Conservation (phyloP, 2,888 invertebrate genomes). For the Pyrgus malvae region DNA sequence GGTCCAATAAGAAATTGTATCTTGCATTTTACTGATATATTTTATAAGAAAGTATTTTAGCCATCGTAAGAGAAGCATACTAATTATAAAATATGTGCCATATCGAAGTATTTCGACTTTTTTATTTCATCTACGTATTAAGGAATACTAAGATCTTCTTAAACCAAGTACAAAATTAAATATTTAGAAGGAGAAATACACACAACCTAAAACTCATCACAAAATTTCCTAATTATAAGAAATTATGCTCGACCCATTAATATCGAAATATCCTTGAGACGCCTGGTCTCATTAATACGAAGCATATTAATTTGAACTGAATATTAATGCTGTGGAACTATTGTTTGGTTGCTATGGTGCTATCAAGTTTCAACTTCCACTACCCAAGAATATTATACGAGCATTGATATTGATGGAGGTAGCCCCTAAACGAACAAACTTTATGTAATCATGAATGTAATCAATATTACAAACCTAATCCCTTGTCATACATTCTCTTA, state of each 20-base stretch:
- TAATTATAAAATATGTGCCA: too few species aligned
- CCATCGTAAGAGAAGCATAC: too few species aligned
- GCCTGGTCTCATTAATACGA: slow-evolving; percentile 13
- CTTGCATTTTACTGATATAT: too few species aligned
- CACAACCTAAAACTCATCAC: neutral
- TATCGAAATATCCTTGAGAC: neutral
- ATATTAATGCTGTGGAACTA: slow-evolving; percentile 16
- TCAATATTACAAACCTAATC: slow-evolving; percentile 35
- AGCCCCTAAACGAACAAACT: slow-evolving; percentile 26
- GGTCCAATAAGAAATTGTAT: too few species aligned
- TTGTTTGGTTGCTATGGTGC: slow-evolving; percentile 1
- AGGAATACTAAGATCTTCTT: too few species aligned
- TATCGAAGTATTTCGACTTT: too few species aligned
- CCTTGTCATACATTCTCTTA: slow-evolving; percentile 46
- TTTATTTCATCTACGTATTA: too few species aligned
- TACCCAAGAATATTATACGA: slow-evolving; percentile 31
- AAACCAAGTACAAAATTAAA: too few species aligned
- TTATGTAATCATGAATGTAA: slow-evolving; percentile 36
- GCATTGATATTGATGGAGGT: slow-evolving; percentile 35
- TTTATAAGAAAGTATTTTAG: too few species aligned
- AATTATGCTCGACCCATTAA: slow-evolving; percentile 3
- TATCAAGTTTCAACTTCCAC: slow-evolving; percentile 28
- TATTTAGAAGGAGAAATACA: too few species aligned
- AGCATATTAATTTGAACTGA: slow-evolving; percentile 19
- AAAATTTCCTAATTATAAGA: neutral